Conservation (phyloP, 2,113 vertebrate species). For the Odobenus rosmarus region DNA sequence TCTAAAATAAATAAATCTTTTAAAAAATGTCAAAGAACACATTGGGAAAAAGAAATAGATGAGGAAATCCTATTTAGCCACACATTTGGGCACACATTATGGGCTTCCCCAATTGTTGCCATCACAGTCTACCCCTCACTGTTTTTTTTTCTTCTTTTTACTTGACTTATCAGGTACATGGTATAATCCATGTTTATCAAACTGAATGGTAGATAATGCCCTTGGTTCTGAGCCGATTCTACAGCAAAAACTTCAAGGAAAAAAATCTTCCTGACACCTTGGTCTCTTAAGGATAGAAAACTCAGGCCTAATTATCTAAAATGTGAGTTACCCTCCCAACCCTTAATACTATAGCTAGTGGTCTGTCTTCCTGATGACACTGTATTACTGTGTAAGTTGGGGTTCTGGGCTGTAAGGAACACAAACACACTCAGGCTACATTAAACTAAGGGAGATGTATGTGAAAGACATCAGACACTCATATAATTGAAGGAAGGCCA, state of each 20-base stretch:
- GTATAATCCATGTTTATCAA: neutral
- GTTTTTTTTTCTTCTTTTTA: neutral
- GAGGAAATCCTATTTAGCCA: neutral
- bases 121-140: neutral
- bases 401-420: neutral
- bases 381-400: neutral
- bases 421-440: neutral
- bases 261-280: neutral
- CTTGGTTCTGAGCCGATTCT: neutral
- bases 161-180: neutral
- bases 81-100: neutral
- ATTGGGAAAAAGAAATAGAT: neutral
- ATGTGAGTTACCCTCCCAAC: neutral
- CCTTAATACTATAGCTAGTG: neutral
- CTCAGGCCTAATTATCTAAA: neutral
- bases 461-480: neutral
- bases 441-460: neutral
- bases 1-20: neutral
- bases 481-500: neutral
- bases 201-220: neutral
- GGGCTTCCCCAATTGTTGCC: neutral
- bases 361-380: neutral
- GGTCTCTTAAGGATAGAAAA: neutral
- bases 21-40: constrained; percentile 2
- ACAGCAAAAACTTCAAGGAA: neutral